These are phyloP conservation scores for Falco punctatus DNA, from an alignment of 2,113 vertebrate species.

Conservation along the genomic window DNA sequence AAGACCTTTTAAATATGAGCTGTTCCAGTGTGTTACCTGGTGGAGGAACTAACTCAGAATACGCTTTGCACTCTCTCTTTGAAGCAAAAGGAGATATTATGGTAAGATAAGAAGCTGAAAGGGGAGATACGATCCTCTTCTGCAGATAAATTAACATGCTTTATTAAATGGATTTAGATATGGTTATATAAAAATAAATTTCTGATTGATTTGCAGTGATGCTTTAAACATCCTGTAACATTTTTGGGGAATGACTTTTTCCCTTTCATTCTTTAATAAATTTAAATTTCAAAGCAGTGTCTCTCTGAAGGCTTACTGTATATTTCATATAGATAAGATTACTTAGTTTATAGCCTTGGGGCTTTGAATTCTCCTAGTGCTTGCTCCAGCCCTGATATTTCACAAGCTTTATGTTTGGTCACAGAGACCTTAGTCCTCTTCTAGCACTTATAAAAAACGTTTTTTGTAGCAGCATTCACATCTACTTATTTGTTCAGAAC, in stretches of 20 bases:
- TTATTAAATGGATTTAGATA: constrained; percentile 63
- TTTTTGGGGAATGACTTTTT: constrained; percentile 49
- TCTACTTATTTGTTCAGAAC: constrained; percentile 39
- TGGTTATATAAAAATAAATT: constrained; percentile 51
- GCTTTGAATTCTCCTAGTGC: constrained; percentile 43
- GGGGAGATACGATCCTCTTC: constrained; percentile 1
- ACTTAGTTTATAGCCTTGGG: constrained; percentile 58
- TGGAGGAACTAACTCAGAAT: constrained; percentile 88
- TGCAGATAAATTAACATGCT: constrained; percentile 61
- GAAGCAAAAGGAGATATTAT: constrained; percentile 86
- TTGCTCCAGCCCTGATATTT: constrained; percentile 40
- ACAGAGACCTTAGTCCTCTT: constrained; percentile 19
- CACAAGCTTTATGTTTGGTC: constrained; percentile 43
- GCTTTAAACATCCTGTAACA: constrained; percentile 41
- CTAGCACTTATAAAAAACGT: background rate
- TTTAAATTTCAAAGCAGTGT: constrained; percentile 67
- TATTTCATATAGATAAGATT: constrained; percentile 68
- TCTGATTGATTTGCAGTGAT: constrained; percentile 43
- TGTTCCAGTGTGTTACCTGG: constrained; percentile 88
- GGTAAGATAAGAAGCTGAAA: constrained; percentile 78
- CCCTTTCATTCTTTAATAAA: constrained; percentile 51
- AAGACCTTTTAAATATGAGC: constrained; percentile 86
- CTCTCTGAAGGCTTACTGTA: constrained; percentile 52
- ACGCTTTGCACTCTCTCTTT: constrained; percentile 88
- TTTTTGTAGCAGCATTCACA: background rate